These are phyloP conservation scores for Mus pahari DNA, from an alignment of 2,113 vertebrate genomes.

Conservation along the genomic window DNA sequence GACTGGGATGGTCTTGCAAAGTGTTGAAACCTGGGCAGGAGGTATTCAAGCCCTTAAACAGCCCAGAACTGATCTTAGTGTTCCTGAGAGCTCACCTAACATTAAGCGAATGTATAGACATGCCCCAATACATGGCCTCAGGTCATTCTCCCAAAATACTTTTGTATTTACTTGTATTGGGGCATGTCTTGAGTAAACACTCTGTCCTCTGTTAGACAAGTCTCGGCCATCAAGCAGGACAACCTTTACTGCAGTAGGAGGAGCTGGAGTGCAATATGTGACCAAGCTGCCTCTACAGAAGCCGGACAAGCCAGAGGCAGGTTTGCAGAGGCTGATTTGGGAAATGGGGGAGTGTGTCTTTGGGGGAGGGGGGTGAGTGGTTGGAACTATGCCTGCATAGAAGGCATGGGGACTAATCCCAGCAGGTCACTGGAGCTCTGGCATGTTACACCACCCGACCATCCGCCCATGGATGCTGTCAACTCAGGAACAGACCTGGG, in stretches of 20 bases:
- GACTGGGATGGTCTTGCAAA: not conserved
- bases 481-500: not conserved
- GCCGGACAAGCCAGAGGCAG: not conserved
- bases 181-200: not conserved
- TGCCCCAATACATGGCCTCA: not conserved
- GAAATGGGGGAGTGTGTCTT: not conserved
- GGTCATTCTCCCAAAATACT: not conserved
- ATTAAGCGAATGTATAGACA: not conserved
- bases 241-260: not conserved
- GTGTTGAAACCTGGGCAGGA: not conserved
- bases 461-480: not conserved
- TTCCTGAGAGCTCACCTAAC: not conserved
- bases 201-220: constrained; percentile 30
- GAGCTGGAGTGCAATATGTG: not conserved
- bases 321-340: not conserved
- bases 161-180: no score
- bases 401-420: not conserved
- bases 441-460: not conserved
- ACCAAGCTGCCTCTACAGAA: not conserved
- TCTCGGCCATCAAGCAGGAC: not conserved
- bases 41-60: not conserved
- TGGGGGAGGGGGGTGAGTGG: not conserved
- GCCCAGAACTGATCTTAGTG: not conserved
- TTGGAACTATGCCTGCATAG: not conserved
- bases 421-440: not conserved